Evolutionary conservation across 2,113 vertebrate species (phyloP), one percentile per base, ranked within the genome.

Genomic region (Ciconia stormi): DNA sequence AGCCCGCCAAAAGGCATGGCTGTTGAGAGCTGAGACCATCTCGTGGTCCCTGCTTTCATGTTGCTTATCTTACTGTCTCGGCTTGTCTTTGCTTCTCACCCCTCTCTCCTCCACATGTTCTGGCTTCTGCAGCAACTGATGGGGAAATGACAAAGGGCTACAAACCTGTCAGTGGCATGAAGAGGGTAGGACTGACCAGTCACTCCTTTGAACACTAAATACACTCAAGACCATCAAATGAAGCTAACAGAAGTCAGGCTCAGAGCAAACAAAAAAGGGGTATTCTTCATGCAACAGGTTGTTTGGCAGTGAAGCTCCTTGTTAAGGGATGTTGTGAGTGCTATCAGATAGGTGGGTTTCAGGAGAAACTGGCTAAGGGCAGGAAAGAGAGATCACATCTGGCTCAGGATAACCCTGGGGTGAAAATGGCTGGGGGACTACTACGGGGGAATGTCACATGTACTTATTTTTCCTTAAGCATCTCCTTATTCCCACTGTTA

Each of bases 191-290:
- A 81, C 25, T 62, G 76, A 46, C 77, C 42, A 50, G 34, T 73
- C 44, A n/a, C 23, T 76, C 17, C 29, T 16, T 34, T 1, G 0
- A 83, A 72, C 2, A 3, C 22, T 61, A 26, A 49, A 67, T n/a
- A 26, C 1, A 4, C 36, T 53, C 14, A 18, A 82, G 27, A 72
- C 15, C 21, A 56, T 61, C 53, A 73, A 30, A 53, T 4, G 32
- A 69, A 89, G 26, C 36, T 70, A 69, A 40, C 18, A 56, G 87
- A 34, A 88, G 9, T 32, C 25, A 73, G 36, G 23, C 27, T 80
- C 34, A 72, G 65, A 72, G 22, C 30, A 71, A 77, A 65, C 12
- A 40, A 50, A 55, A 72, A 66, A 52, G 7, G 5, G 42, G 2
- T 40, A 13, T 61, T 93, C 23, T 80, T 89, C 2, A 5, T 67